Evolutionary conservation across 1,140 invertebrate species (phyloP), one percentile per base, ranked within the genome.

Genomic region (Drosophila lacteicornis): DNA sequence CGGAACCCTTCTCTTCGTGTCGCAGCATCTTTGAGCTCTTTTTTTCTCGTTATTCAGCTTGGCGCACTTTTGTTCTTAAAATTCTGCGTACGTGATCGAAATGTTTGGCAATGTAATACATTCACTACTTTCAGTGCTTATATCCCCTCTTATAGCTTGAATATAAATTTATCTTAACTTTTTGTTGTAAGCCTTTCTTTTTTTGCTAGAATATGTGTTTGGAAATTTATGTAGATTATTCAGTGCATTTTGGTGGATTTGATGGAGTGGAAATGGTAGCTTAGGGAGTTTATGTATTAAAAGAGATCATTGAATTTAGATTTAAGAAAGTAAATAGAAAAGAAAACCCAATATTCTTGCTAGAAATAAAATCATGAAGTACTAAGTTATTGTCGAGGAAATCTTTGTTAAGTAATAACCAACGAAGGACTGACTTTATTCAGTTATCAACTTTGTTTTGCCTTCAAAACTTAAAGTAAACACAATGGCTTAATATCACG

Each of bases 41-140:
- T 27, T 40, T 13, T 17, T 66, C 12, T 36, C 59, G 4, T 8
- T 38, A 12, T 55, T 58, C 30, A 38, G 47, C 62, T 61, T 60
- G 67, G 38, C 68, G 57, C 59, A 73, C 58, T 79, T 79, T 67
- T 79, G 55, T 79, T 62, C 69, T 73, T 58, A 56, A 74, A 75
- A 75, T 80, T 79, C 77, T 57, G 62, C 57, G 78, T 79, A 80
- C 78, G 78, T 79, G 78, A 79, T 80, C 69, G 50, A 80, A 75
- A 80, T 74, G 76, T 79, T 49, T 73, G 75, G 45, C 69, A 43
- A 49, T 73, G 69, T 59, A 71, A 51, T 73, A 71, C 67, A 73
- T 71, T 73, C 67, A 49, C 45, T 73, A 51, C 67, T 51, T 70
- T 68, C 53, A 43, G 67, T 63, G 58, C 70, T 74, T 57, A 55